These are phyloP conservation scores for Timandra comae DNA, from an alignment of 2,888 invertebrate genomes.

Conservation along the genomic window DNA sequence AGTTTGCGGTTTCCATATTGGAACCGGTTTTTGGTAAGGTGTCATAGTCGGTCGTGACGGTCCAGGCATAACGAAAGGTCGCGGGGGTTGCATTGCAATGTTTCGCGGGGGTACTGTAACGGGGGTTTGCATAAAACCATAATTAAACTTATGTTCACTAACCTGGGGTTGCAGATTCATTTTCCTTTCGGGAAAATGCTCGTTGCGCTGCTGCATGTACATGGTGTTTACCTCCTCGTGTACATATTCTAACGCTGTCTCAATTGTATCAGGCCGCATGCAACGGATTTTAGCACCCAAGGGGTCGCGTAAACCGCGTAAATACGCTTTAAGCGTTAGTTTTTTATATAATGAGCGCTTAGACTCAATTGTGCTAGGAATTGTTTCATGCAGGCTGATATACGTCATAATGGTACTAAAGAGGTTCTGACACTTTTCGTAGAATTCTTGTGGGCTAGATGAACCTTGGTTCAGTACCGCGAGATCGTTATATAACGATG, in stretches of 20 bases:
- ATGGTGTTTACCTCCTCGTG: constrained; percentile 22
- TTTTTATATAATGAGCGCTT: constrained; percentile 20
- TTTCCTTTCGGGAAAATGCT: not conserved
- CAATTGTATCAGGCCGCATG: constrained; percentile 22
- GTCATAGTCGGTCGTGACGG: not conserved
- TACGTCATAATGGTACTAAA: constrained; percentile 25
- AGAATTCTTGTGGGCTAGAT: constrained; percentile 20
- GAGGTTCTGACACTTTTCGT: constrained; percentile 19
- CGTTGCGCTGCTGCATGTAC: constrained; percentile 18
- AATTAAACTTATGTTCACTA: not conserved
- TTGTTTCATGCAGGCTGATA: constrained; percentile 16
- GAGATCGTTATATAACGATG: constrained; percentile 20
- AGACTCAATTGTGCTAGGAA: constrained; percentile 13
- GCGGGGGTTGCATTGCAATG: not conserved
- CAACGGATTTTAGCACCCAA: constrained; percentile 24
- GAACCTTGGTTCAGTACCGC: constrained; percentile 16
- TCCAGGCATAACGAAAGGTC: not conserved
- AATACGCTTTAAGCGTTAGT: constrained; percentile 19
- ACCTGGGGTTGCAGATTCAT: no score
- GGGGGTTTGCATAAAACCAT: not conserved
- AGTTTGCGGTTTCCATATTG: not conserved
- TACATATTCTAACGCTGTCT: constrained; percentile 22
- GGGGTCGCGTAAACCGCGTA: constrained; percentile 20
- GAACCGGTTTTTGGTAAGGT: no score
- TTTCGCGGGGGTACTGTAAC: not conserved